Base-by-base conservation (phyloP, 2,797 vertebrate genomes). In the Acomys russatus region DNA sequence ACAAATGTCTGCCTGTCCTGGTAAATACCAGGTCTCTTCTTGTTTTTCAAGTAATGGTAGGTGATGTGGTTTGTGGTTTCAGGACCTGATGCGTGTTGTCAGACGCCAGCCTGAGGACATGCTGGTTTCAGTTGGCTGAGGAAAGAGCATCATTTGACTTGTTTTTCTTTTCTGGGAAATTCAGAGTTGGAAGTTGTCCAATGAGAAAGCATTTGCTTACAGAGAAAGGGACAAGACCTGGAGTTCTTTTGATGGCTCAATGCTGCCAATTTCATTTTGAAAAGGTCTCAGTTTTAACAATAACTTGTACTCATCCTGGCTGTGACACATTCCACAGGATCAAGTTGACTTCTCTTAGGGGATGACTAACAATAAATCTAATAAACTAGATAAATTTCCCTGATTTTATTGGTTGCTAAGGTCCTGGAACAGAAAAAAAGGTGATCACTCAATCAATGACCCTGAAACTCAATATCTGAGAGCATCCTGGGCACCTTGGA, bases 21-120 rank as follows among this genome's bases (percentile, higher is more conserved):
- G 91, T 80, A 88, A 84, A 83, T 86, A 89, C 91, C 90, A 95
- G 85, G 90, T 73, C 88, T 95, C 91, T 71, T 93, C 90, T 94
- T 96, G 90, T 94, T 97, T 92, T 56, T 90, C 76, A 61, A 64
- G 74, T 74, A 66, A 68, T 87, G 66, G 76, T 92, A 84, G 94
- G 63, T 92, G 77, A 94, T 96, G 86, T 91, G 93, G 92, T 97
- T 92, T 98, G 88, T 90, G 94, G 94, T 95, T 97, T 96, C 28
- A 87, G 83, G 78, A 92, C 78, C 78, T 86, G 88, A 59, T 92
- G 33, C 30, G 51, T 35, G 51, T 68, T 93, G 76, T 97, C 76
- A 95, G 93, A 92, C 17, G 5, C 74, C 90, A 92, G 88, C 90
- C 92, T 18, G 59, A 89, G 86, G 70, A 94, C 84, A 70, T 38